Percentiles rank a stretch among this genome's conserved stretches.
These are phyloP conservation scores for Platyrinchus mystaceus DNA, from an alignment of 2,797 vertebrate species.

Conservation along the genomic window DNA sequence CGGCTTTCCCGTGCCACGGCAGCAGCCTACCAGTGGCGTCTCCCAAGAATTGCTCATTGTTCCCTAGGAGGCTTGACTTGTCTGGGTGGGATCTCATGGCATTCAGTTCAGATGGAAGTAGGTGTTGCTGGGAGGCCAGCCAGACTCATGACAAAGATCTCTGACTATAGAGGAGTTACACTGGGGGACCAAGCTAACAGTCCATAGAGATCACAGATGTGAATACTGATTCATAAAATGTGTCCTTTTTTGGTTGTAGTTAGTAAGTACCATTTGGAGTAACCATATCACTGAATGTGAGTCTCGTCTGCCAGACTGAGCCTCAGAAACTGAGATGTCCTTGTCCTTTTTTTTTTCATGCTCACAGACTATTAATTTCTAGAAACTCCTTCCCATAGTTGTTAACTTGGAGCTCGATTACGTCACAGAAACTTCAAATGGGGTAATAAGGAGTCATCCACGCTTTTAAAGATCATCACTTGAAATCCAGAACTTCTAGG, in stretches of 20 bases:
- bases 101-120: constrained; percentile 75
- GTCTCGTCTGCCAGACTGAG: background rate
- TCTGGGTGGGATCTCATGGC: constrained; percentile 79
- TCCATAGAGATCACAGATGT: background rate
- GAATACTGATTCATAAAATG: constrained; percentile 26
- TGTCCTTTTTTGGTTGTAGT: background rate
- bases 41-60: constrained; percentile 84
- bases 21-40: constrained; percentile 80
- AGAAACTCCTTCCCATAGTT: background rate
- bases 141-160: constrained; percentile 63
- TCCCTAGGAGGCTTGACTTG: constrained; percentile 70
- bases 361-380: background rate
- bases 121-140: constrained; percentile 74
- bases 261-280: background rate
- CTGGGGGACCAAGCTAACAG: background rate
- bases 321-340: background rate
- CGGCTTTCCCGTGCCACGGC: constrained; percentile 76
- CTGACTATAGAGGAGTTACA: constrained; percentile 9
- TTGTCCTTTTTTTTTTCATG: background rate
- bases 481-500: background rate
- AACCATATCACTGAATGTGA: background rate
- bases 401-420: background rate
- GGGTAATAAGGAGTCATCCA: background rate
- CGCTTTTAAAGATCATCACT: background rate
- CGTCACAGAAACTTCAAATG: background rate